Evolutionary conservation across 2,113 vertebrate genomes (phyloP).

Genomic region (Tylochromis polylepis): DNA sequence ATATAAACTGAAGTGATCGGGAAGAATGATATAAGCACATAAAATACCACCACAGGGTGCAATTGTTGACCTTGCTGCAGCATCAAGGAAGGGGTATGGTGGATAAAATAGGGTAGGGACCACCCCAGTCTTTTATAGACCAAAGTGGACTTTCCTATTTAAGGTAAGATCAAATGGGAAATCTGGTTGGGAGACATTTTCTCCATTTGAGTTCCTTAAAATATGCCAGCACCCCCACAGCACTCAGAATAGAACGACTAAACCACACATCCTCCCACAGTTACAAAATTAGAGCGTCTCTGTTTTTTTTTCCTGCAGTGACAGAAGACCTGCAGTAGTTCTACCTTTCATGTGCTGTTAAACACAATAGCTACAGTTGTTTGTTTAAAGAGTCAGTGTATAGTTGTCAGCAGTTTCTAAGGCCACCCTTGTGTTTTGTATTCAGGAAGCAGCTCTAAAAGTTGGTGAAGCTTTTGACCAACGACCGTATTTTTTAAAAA

Average conservation of each 20-base stretch:
- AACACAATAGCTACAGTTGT: neutral
- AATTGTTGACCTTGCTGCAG: neutral
- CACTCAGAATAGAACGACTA: constrained; percentile 45
- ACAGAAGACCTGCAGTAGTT: neutral
- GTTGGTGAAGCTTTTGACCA: neutral
- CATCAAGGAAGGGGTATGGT: neutral
- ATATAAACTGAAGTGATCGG: neutral
- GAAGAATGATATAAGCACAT: neutral
- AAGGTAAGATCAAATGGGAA: constrained; percentile 17
- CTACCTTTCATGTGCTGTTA: neutral
- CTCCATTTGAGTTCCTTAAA: constrained; percentile 27
- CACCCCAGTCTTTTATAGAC: neutral
- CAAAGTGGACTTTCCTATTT: constrained; percentile 28
- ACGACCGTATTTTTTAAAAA: fast-evolving
- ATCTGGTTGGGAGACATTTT: constrained; percentile 32
- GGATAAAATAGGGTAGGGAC: neutral
- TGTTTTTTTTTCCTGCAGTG: neutral
- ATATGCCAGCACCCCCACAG: constrained; percentile 32
- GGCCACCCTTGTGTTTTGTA: neutral
- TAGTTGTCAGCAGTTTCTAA: neutral
- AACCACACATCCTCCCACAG: constrained; percentile 46
- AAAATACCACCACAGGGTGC: neutral
- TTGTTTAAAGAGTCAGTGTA: neutral
- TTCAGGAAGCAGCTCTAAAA: neutral
- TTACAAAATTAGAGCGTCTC: constrained; percentile 11